Percentiles rank a stretch among this genome's conserved stretches.
phyloP scores from a whole-genome alignment of 1,140 invertebrate genomes.

The Mizuhopecten yessoensis region DNA sequence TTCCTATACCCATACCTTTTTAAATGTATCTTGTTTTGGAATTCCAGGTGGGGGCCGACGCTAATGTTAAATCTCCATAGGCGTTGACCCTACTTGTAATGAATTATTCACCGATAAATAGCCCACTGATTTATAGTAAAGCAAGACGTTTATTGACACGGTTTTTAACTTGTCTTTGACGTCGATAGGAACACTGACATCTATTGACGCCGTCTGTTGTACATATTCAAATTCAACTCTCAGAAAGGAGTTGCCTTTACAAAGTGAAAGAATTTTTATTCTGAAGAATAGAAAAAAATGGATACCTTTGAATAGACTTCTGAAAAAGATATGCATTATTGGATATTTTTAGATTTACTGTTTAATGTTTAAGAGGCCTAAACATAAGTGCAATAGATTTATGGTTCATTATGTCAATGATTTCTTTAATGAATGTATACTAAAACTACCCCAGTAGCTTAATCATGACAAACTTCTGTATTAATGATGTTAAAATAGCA shows the following conservation, averaged over 20 bases:
- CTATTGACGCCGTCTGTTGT: background rate
- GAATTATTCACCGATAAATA: background rate
- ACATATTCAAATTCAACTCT: too few species aligned
- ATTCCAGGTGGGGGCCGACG: too few species aligned
- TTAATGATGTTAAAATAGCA: background rate
- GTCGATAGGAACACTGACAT: background rate
- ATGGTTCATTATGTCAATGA: background rate
- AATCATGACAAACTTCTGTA: background rate
- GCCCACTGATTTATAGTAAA: background rate
- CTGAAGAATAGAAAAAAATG: too few species aligned
- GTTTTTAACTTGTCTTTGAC: background rate
- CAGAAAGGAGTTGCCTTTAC: too few species aligned
- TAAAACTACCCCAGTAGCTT: background rate
- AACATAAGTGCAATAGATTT: background rate
- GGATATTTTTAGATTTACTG: background rate
- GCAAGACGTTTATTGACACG: background rate
- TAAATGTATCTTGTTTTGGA: too few species aligned
- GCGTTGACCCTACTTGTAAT: too few species aligned
- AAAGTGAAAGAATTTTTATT: too few species aligned
- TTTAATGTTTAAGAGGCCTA: background rate
- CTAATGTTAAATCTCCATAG: too few species aligned
- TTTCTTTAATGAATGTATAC: background rate
- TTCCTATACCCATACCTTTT: too few species aligned
- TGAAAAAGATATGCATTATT: background rate
- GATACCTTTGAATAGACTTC: too few species aligned